Conservation (phyloP, 2,113 vertebrate genomes). For the Cinclus cinclus region DNA sequence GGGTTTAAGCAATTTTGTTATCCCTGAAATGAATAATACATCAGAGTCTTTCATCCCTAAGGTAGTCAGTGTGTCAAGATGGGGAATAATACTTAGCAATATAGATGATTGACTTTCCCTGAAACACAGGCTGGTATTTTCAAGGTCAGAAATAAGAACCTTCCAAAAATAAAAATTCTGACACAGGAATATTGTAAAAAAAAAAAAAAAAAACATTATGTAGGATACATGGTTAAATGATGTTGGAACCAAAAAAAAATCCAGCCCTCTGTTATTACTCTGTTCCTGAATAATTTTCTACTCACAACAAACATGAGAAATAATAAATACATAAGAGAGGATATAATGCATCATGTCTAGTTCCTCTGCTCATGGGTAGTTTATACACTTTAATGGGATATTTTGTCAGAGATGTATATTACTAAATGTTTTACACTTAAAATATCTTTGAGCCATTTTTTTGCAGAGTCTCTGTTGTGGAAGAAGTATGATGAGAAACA, state of each 20-base stretch:
- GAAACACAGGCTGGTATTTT: neutral
- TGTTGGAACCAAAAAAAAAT: neutral
- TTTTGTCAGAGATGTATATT: neutral
- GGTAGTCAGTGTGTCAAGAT: neutral
- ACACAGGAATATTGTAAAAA: neutral
- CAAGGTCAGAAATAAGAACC: neutral
- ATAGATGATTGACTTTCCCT: neutral
- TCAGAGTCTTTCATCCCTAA: neutral
- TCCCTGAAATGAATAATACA: neutral
- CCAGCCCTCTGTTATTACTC: neutral
- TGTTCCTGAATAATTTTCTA: neutral
- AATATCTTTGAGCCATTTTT: neutral
- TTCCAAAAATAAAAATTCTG: neutral
- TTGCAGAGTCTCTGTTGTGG: neutral
- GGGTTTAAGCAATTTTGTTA: neutral
- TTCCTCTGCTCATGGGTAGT: neutral
- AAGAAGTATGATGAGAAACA: neutral
- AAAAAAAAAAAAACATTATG: neutral
- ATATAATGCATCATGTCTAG: neutral
- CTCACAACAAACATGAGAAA: neutral
- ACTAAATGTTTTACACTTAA: neutral
- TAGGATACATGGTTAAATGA: neutral
- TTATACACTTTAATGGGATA: neutral
- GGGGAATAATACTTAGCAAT: neutral
- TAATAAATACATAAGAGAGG: neutral